A percentile compares a stretch with the other conserved stretches of the same genome.
These are phyloP conservation scores for Oxycera nigricornis DNA, from an alignment of 2,888 invertebrate genomes.

Conservation along the genomic window DNA sequence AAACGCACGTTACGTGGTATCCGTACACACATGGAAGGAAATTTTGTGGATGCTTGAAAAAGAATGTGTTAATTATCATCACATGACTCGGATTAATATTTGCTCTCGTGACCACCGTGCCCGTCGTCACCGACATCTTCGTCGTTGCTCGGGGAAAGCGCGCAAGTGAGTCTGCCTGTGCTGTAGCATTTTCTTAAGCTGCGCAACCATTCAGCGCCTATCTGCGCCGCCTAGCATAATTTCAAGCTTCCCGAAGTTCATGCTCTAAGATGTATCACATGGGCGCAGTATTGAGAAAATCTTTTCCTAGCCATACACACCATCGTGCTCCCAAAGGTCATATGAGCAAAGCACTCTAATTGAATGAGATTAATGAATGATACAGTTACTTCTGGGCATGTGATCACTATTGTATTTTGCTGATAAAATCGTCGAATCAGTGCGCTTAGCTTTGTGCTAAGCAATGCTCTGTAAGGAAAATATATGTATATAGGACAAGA, in stretches of 20 bases:
- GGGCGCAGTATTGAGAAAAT: not conserved
- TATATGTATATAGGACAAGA: too few relatives aligned
- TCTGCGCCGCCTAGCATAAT: not conserved
- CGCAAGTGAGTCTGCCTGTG: not conserved
- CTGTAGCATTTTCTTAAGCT: not conserved
- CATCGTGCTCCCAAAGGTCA: too few relatives aligned
- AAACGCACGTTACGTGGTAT: not conserved
- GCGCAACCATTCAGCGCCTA: not conserved
- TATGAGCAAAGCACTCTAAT: too few relatives aligned
- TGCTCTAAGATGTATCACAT: not conserved
- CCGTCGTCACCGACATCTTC: not conserved
- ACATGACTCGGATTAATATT: constrained; percentile 39
- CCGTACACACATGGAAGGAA: not conserved
- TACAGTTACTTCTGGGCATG: too few relatives aligned
- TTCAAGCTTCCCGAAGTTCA: not conserved
- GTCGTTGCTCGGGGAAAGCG: not conserved
- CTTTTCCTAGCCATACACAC: too few relatives aligned
- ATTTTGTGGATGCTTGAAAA: constrained; percentile 5
- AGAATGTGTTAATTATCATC: constrained; percentile 33
- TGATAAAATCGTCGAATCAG: too few relatives aligned
- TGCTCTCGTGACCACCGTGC: constrained; percentile 36
- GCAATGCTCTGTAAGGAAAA: too few relatives aligned
- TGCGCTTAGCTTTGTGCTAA: too few relatives aligned
- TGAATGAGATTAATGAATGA: too few relatives aligned
- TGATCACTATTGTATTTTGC: too few relatives aligned